Base-by-base conservation (phyloP, 1,140 invertebrate species). In the Lepidostoma basale region DNA sequence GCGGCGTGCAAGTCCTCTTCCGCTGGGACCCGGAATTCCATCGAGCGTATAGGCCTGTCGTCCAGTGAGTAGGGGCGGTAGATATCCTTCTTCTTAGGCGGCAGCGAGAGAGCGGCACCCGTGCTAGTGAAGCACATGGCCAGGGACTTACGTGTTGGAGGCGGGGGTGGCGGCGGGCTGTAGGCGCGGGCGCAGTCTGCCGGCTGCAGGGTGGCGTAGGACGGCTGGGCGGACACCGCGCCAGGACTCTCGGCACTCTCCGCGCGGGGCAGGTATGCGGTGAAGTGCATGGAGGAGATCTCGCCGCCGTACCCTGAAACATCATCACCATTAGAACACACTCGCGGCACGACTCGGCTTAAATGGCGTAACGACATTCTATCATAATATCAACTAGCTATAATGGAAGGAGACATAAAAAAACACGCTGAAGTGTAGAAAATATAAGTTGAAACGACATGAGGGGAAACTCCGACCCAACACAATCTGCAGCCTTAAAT, bases 71-170 rank as follows among this genome's bases (percentile, higher is more conserved):
- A 94, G 0, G 92, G 92, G 49, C 92, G 84, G 78, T 93, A 94
- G 67, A 94, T 94, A 77, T 94, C 92, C 78, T 94, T 94, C 79
- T 94, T 93, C 77, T 94, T 94, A 0, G 92, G 92, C 28, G 92
- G 92, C 67, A 94, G 77, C 52, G 91, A 92, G 0, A 94, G 78
- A 10, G 91, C 88, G 3, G 91, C 88, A 3, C 91, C 92, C 2
- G 90, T 92, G 77, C 90, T 92, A 18, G 91, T 93, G 77, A 91
- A 93, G 75, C 90, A 93, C 88, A 92, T 90, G 3, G 90, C 85
- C 23, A 89, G 80, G 26, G 89, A 90, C 76, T 91, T 90, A 70
- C 85, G 83, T 66, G 85, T 84, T 71, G 79, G 79, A 72, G 81
- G 81, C 74, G 81, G 79, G 73, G 79, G 79, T 3, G 68, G 72